These are phyloP conservation scores for Napeogenes sylphis DNA, from an alignment of 2,888 invertebrate species.

Conservation along the genomic window DNA sequence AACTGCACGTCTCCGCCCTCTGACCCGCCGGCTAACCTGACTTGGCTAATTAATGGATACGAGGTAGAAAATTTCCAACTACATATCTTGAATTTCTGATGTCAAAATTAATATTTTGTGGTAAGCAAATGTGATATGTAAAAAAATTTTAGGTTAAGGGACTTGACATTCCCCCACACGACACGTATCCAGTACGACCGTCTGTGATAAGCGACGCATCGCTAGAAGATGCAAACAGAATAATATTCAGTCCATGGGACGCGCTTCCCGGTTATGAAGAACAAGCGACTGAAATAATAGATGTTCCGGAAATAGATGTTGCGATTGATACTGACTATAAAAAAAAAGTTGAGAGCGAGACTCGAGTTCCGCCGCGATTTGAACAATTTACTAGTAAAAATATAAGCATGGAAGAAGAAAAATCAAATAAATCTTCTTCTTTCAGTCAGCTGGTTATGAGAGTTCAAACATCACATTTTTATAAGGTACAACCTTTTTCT, in stretches of 20 bases:
- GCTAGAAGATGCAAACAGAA: slow-evolving; percentile 74
- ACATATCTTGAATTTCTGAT: slow-evolving; percentile 5
- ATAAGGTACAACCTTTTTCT: slow-evolving; percentile 50
- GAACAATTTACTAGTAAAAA: slow-evolving; percentile 69
- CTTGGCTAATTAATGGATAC: slow-evolving; percentile 84
- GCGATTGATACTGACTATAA: slow-evolving; percentile 44
- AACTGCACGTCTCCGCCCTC: slow-evolving; percentile 84
- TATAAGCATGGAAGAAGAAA: slow-evolving; percentile 68
- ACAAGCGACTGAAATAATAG: slow-evolving; percentile 66
- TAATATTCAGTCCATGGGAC: slow-evolving; percentile 76
- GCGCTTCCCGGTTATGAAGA: slow-evolving; percentile 69
- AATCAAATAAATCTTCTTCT: slow-evolving; percentile 71
- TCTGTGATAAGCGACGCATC: slow-evolving; percentile 67
- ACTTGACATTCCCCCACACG: slow-evolving; percentile 63
- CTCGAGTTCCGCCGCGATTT: slow-evolving; percentile 46
- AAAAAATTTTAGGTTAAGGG: slow-evolving; percentile 60
- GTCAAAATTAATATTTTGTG: neutral
- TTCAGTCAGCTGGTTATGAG: slow-evolving; percentile 73
- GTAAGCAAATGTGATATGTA: neutral
- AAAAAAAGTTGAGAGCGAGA: slow-evolving; percentile 52
- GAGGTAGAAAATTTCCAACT: slow-evolving; percentile 48
- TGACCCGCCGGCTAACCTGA: slow-evolving; percentile 81
- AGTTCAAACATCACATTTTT: slow-evolving; percentile 71
- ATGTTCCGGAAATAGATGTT: slow-evolving; percentile 64
- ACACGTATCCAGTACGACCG: slow-evolving; percentile 53